A percentile compares a stretch with the other conserved stretches of the same genome.
These are phyloP conservation scores for Acholoe squamosa DNA, from an alignment of 2,888 invertebrate species.

Conservation along the genomic window DNA sequence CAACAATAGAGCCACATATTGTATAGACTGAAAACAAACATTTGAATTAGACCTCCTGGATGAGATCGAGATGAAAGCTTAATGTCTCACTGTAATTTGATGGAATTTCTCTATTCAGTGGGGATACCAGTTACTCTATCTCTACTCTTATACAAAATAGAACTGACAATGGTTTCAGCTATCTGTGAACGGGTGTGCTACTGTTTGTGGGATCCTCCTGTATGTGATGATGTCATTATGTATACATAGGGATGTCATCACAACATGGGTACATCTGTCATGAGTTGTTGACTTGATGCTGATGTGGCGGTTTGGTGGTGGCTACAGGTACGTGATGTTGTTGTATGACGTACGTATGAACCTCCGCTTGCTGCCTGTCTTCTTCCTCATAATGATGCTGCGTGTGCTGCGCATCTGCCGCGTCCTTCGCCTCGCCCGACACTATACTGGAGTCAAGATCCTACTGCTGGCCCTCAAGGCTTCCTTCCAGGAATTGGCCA, in stretches of 20 bases:
- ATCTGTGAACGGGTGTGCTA: constrained; percentile 7
- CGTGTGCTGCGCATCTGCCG: constrained; percentile 72
- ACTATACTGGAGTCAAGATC: constrained; percentile 74
- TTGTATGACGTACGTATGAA: constrained; percentile 66
- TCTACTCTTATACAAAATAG: too few relatives aligned
- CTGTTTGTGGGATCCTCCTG: background rate
- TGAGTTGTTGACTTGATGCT: background rate
- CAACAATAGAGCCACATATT: too few relatives aligned
- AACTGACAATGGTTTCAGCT: background rate
- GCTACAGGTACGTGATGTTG: constrained; percentile 67
- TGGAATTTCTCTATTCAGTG: too few relatives aligned
- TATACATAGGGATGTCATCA: background rate
- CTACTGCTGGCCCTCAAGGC: constrained; percentile 72
- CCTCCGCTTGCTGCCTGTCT: constrained; percentile 68
- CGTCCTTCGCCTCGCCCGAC: constrained; percentile 73
- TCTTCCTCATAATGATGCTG: constrained; percentile 70
- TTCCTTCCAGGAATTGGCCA: constrained; percentile 71
- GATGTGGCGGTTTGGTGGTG: constrained; percentile 20
- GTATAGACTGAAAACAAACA: too few relatives aligned
- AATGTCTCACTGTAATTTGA: too few relatives aligned
- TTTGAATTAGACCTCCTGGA: too few relatives aligned
- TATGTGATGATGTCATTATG: background rate
- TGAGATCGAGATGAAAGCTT: too few relatives aligned
- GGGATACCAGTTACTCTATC: too few relatives aligned
- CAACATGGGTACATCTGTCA: background rate